Conservation (phyloP, 2,797 vertebrate genomes). For the Paramormyrops hopkinsi region DNA sequence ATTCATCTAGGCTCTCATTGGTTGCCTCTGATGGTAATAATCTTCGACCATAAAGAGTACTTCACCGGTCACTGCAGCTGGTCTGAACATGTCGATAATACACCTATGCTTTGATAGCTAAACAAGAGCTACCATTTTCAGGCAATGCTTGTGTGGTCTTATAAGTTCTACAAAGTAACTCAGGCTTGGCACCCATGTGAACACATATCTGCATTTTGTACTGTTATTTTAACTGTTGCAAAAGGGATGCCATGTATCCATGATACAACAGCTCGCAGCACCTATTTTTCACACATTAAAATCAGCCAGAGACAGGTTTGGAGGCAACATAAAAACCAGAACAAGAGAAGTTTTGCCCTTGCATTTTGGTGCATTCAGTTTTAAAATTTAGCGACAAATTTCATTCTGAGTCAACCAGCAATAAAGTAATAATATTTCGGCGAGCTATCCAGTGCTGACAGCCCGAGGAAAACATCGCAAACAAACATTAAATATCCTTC, state of each 20-base stretch:
- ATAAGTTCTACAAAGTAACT: not conserved
- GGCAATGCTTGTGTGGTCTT: not conserved
- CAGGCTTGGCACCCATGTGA: not conserved
- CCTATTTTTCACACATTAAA: not conserved
- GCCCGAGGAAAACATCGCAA: not conserved
- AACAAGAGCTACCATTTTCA: not conserved
- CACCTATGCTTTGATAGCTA: not conserved
- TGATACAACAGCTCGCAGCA: not conserved
- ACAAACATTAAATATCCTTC: conserved; percentile 13
- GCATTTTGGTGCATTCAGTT: not conserved
- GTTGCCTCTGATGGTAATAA: not conserved
- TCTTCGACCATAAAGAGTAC: not conserved
- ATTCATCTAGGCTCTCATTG: not conserved
- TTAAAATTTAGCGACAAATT: not conserved
- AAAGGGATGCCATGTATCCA: not conserved
- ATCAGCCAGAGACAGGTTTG: not conserved
- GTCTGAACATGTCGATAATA: not conserved
- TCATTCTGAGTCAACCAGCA: not conserved
- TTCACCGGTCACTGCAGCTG: not conserved
- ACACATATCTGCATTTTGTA: not conserved
- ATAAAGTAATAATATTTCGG: not conserved
- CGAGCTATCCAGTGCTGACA: not conserved
- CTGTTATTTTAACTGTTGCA: not conserved
- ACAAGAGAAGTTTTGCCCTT: not conserved
- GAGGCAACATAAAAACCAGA: not conserved